Base-by-base conservation (phyloP, 2,797 vertebrate genomes). In the Semaprochilodus insignis region DNA sequence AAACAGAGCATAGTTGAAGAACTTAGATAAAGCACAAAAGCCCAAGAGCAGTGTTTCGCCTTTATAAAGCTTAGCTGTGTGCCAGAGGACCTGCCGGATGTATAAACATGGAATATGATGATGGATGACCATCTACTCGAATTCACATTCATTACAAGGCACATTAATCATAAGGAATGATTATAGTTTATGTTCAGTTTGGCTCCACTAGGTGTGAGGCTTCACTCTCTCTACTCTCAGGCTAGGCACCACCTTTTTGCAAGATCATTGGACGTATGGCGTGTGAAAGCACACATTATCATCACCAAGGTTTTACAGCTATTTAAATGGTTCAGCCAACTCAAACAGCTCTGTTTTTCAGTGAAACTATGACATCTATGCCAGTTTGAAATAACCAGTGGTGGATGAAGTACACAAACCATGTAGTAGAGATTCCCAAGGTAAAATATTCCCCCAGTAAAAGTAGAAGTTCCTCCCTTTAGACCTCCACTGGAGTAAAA, bases 21-120 rank as follows among this genome's bases (percentile, higher is more conserved):
- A 44, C 1, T 44, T 44, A 31, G 31, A 31, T 31, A 31, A 31
- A 31, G 31, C 31, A 31, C 31, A 31, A 1, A 31, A 31, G 40
- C 40, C 40, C 2, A 6, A 44, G 8, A 48, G 10, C 44, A 2
- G 44, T 48, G 44, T 59, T 63, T 27, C 15, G 13, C 60, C 60
- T 27, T 63, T 27, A 14, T 63, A 63, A 27, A 60, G 21, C 7
- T 8, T 16, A 75, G 55, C 74, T 75, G 48, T 51, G 40, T 62
- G 34, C 62, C 57, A 27, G 54, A 62, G 36, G 60, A 81, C 78
- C 67, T 80, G 82, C 66, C 71, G 65, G 65, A 82, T 65, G 57
- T 63, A 59, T n/a, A 63, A 85, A 81, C 63, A 74, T 54, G 44
- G 52, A 65, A 78, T 70, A 57, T 80, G 69, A 78, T 62, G 71